These are phyloP conservation scores for Drosophila anceps DNA, from an alignment of 2,888 invertebrate species.

Conservation along the genomic window DNA sequence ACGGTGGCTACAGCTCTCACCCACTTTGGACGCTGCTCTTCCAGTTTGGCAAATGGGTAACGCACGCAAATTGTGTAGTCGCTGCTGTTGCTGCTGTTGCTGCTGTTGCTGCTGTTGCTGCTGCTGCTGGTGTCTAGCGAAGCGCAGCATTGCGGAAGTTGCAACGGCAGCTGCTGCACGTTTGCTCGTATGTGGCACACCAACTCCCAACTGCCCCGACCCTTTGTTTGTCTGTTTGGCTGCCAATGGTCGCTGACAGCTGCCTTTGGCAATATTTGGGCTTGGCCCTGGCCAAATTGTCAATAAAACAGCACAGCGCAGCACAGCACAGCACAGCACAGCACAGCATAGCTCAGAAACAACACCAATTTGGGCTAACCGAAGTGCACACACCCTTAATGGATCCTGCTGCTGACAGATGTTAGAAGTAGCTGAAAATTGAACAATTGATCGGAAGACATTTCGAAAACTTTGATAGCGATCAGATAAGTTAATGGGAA, in stretches of 20 bases:
- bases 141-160: conserved; percentile 77
- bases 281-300: conserved; percentile 55
- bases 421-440: conserved; percentile 2
- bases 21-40: conserved; percentile 46
- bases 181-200: conserved; percentile 50
- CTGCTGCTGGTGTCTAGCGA: conserved; percentile 59
- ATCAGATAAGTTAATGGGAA: background rate
- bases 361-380: conserved; percentile 15
- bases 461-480: background rate
- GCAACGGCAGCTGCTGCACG: conserved; percentile 64
- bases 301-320: conserved; percentile 28
- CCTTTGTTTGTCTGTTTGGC: conserved; percentile 43
- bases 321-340: conserved; percentile 14
- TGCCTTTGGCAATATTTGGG: conserved; percentile 59
- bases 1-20: conserved; percentile 55
- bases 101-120: conserved; percentile 40
- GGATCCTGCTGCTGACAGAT: conserved; percentile 11
- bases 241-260: conserved; percentile 67
- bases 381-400: conserved; percentile 39
- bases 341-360: conserved; percentile 11
- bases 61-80: conserved; percentile 67
- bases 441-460: background rate
- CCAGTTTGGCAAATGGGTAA: conserved; percentile 69
- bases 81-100: conserved; percentile 37
- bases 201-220: conserved; percentile 34